Percentiles rank a stretch among this genome's conserved stretches.
Conservation (phyloP, 2,888 invertebrate species). For the Monochamus alternatus region DNA sequence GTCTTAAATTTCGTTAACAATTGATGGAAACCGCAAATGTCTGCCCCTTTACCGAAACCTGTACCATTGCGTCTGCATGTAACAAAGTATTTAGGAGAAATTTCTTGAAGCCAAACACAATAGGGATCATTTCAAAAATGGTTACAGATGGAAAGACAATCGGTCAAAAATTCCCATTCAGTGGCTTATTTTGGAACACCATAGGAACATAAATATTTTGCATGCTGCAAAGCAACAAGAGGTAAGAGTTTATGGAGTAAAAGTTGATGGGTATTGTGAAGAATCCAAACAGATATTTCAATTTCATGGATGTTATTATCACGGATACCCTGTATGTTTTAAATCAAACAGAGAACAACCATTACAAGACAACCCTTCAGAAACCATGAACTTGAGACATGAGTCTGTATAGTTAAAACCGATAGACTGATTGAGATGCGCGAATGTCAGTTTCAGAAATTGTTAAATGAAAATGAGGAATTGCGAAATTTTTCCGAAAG, state of each 20-base stretch:
- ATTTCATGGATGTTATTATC: constrained; percentile 49
- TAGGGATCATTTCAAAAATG: neutral
- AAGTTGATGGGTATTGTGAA: constrained; percentile 44
- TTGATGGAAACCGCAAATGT: neutral
- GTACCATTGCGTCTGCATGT: neutral
- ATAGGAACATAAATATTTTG: neutral
- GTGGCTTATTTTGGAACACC: neutral
- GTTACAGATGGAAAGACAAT: neutral
- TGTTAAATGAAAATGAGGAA: constrained; percentile 27
- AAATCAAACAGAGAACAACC: constrained; percentile 34
- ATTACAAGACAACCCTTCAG: constrained; percentile 20
- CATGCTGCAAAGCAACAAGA: constrained; percentile 50
- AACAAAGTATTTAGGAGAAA: neutral
- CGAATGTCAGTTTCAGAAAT: constrained; percentile 47
- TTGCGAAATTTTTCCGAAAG: constrained; percentile 25
- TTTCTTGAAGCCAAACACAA: neutral
- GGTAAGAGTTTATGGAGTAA: constrained; percentile 38
- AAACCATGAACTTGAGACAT: constrained; percentile 35
- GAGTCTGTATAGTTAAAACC: constrained; percentile 40
- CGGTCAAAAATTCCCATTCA: neutral
- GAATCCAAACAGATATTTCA: constrained; percentile 46
- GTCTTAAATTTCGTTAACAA: constrained; percentile 3
- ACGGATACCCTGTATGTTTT: constrained; percentile 40
- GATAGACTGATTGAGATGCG: constrained; percentile 44
- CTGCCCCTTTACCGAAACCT: neutral